These are phyloP conservation scores for Palaemon carinicauda DNA, from an alignment of 1,140 invertebrate genomes.

Conservation along the genomic window DNA sequence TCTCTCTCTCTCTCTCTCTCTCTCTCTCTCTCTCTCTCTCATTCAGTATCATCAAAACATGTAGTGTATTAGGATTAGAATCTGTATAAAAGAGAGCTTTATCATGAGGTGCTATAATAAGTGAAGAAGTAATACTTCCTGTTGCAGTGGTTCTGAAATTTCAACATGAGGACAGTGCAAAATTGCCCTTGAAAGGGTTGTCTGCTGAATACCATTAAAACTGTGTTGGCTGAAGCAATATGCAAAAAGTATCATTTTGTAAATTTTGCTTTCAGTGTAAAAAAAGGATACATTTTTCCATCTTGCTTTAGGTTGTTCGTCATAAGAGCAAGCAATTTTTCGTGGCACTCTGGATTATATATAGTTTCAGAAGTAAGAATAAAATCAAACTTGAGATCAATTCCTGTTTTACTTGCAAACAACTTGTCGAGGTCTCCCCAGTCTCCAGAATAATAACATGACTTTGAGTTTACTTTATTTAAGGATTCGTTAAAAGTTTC, in stretches of 20 bases:
- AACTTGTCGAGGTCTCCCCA: conserved; percentile 33
- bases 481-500: conserved; percentile 67
- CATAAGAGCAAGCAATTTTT: conserved; percentile 78
- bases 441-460: conserved; percentile 48
- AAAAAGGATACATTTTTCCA: conserved; percentile 71
- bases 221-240: too few species aligned
- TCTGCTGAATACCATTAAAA: too few species aligned
- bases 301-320: conserved; percentile 71
- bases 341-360: conserved; percentile 82
- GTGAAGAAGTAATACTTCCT: too few species aligned
- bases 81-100: too few species aligned
- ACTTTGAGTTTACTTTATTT: conserved; percentile 63
- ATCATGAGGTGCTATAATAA: too few species aligned
- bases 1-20: neutral
- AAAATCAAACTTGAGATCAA: conserved; percentile 74
- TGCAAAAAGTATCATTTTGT: too few species aligned
- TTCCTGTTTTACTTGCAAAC: neutral
- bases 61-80: too few species aligned
- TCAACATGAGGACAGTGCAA: too few species aligned
- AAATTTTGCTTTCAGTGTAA: neutral
- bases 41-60: too few species aligned
- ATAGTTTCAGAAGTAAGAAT: conserved; percentile 92
- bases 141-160: too few species aligned
- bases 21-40: too few species aligned
- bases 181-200: too few species aligned